Conservation (phyloP, 2,113 vertebrate genomes). For the Muscicapa adusta region DNA sequence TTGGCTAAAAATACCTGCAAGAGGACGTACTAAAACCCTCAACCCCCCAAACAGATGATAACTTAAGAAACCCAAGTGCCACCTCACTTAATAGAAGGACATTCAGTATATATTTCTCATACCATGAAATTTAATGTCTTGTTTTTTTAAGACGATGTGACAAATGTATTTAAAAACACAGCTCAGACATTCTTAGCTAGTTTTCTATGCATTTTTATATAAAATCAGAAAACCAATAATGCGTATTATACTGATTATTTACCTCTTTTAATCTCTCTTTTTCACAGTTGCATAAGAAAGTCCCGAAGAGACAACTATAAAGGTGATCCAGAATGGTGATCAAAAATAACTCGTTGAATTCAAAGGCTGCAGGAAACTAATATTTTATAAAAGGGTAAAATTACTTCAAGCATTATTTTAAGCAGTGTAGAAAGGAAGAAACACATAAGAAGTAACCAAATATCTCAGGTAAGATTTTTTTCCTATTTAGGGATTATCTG, state of each 20-base stretch:
- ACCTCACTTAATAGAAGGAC: not conserved
- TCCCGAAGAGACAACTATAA: constrained; percentile 96
- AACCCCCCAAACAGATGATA: not conserved
- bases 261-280: constrained; percentile 85
- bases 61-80: not conserved
- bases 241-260: not conserved
- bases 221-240: not conserved
- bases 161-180: not conserved
- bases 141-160: not conserved
- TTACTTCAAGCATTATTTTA: not conserved
- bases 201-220: not conserved
- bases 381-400: not conserved
- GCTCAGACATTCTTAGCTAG: not conserved
- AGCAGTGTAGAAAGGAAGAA: not conserved
- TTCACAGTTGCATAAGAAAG: constrained; percentile 93
- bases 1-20: not conserved
- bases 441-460: not conserved
- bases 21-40: not conserved
- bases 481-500: not conserved
- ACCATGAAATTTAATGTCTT: not conserved
- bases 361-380: constrained; percentile 95
- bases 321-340: constrained; percentile 94
- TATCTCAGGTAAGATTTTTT: not conserved
- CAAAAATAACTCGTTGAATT: constrained; percentile 95
- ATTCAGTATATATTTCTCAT: not conserved